These are phyloP conservation scores for Meleagris gallopavo DNA, from an alignment of 2,113 vertebrate species.

Conservation along the genomic window DNA sequence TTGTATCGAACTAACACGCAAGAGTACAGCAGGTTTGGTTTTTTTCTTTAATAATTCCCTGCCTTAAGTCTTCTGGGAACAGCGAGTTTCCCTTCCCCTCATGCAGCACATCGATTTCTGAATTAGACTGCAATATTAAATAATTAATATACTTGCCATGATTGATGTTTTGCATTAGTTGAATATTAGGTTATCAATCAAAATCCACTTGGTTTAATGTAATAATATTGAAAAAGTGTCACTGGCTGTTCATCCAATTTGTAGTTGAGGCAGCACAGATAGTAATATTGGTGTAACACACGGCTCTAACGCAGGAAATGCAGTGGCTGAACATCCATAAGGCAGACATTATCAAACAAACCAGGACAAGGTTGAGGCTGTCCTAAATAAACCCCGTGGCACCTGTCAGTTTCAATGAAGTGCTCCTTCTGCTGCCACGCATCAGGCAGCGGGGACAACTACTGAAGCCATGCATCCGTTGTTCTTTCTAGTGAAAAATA, in stretches of 20 bases:
- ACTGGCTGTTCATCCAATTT: slow-evolving; percentile 97
- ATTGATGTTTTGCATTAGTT: slow-evolving; percentile 99
- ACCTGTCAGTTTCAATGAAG: slow-evolving; percentile 66
- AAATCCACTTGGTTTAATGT: slow-evolving; percentile 99
- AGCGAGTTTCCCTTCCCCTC: slow-evolving; percentile 83
- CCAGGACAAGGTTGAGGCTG: slow-evolving; percentile 44
- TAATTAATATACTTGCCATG: slow-evolving; percentile 99
- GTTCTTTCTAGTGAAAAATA: background rate
- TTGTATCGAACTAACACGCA: slow-evolving; percentile 85
- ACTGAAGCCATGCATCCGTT: background rate
- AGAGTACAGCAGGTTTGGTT: slow-evolving; percentile 75
- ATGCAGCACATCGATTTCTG: slow-evolving; percentile 94
- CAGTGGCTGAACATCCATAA: slow-evolving; percentile 58
- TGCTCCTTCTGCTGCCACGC: background rate
- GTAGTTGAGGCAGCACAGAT: slow-evolving; percentile 95
- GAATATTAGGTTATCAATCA: slow-evolving; percentile 99
- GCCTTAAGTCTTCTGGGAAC: slow-evolving; percentile 90
- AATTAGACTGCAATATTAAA: slow-evolving; percentile 99
- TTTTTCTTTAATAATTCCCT: slow-evolving; percentile 88
- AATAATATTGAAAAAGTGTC: slow-evolving; percentile 99
- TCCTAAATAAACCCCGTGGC: slow-evolving; percentile 67
- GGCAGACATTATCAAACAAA: slow-evolving; percentile 63
- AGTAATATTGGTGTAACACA: slow-evolving; percentile 88
- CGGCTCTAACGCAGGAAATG: slow-evolving; percentile 78
- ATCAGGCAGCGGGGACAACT: slow-evolving; percentile 1